Conservation (phyloP, 2,113 vertebrate genomes). For the Bujurquina vittata region DNA sequence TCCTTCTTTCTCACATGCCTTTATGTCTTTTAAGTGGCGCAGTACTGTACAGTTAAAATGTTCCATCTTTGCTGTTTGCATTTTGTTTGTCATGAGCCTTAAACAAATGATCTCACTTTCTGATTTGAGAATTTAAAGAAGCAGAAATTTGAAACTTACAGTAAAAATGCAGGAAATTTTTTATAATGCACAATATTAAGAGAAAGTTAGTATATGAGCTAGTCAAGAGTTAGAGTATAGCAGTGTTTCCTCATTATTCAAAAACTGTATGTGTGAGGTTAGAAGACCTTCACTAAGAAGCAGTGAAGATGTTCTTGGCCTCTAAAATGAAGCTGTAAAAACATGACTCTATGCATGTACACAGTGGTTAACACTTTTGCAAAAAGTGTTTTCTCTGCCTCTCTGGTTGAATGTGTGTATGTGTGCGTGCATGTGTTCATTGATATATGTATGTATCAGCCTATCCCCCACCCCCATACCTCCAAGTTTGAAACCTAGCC, state of each 20-base stretch:
- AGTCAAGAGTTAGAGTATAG: neutral
- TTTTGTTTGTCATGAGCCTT: neutral
- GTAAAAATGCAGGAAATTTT: neutral
- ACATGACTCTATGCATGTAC: neutral
- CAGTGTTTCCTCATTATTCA: neutral
- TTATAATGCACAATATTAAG: neutral
- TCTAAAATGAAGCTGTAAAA: neutral
- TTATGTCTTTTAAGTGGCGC: neutral
- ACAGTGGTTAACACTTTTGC: neutral
- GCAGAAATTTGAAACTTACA: no score
- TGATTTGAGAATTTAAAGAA: neutral
- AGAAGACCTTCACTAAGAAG: neutral
- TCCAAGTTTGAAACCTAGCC: neutral
- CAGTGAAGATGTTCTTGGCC: neutral
- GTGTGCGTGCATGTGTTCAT: no score
- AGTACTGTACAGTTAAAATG: neutral
- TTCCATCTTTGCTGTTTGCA: neutral
- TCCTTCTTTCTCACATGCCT: neutral
- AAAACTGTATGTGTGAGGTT: neutral
- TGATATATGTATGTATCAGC: no score
- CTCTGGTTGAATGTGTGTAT: no score
- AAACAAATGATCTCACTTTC: neutral
- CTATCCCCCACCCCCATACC: neutral
- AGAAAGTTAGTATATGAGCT: neutral
- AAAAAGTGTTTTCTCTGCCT: no score